Evolutionary conservation across 2,797 vertebrate species (phyloP), one percentile per base, ranked within the genome.

Genomic region (Scleropages formosus): DNA sequence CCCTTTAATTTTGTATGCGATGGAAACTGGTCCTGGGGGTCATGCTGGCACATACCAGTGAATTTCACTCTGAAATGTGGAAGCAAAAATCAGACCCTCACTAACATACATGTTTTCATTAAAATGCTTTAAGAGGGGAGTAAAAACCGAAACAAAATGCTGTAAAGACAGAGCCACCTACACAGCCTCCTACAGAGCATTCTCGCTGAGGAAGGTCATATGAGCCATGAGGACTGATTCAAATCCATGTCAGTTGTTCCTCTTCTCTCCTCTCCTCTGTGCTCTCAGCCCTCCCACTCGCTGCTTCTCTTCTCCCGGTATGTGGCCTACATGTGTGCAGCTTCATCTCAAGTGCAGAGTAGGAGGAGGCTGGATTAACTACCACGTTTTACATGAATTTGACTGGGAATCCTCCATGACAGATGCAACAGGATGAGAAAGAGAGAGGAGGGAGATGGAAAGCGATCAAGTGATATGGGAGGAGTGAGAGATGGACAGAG

Each of bases 311-410:
- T 64, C 60, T 74, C 72, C 24, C 62, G 60, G 59, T 74, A 24
- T 26, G 20, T 71, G 68, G 51, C 68, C 68, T 71, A 71, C 51
- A 71, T 71, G 68, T 24, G 18, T 68, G 71, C 68, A 71, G 53
- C 56, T 71, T 58, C 51, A 27, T 70, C 47, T 26, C 12, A 16
- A 56, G 47, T 70, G 22, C n/a, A 56, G 47, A 70, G 68, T 26
- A 27, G 49, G 46, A 49, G 49, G 24, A 18, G 18, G 39, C 12
- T 53, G 49, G 49, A 22, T n/a, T n/a, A 63, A 31, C 51, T 64
- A 11, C 46, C 47, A 65, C 63, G 66, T 66, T 20, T 66, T 70
- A 51, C 22, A 70, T 46, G 56, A 70, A 49, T 53, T 70, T n/a
- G 68, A 53, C 49, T 16, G 56, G 20, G 49, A 53, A 51, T 26